Conservation (phyloP, 2,797 vertebrate genomes). For the Phalloptychus januarius region DNA sequence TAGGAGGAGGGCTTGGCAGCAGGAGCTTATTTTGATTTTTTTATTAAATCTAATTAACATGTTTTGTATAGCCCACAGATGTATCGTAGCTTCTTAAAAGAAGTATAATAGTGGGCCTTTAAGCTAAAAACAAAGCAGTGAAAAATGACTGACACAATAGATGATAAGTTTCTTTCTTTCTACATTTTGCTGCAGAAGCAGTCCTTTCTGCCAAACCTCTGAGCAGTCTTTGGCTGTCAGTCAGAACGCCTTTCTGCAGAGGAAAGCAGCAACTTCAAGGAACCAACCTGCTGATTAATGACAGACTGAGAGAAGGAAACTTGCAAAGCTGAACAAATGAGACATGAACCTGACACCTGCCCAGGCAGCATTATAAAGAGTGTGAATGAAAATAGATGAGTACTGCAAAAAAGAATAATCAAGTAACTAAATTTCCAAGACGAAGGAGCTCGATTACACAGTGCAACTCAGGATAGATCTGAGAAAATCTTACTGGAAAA, state of each 20-base stretch:
- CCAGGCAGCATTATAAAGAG: constrained; percentile 2
- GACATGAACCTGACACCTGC: constrained; percentile 15
- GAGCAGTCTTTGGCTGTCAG: constrained; percentile 13
- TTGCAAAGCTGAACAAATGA: not conserved
- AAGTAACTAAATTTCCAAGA: not conserved
- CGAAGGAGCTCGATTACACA: not conserved
- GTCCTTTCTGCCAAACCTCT: not conserved
- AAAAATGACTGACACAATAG: constrained; percentile 4
- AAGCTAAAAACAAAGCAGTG: not conserved
- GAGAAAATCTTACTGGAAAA: constrained; percentile 3
- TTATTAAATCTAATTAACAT: too few species aligned
- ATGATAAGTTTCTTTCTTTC: not conserved
- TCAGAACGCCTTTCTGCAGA: not conserved
- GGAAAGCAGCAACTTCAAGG: constrained; percentile 11
- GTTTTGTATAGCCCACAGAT: too few species aligned
- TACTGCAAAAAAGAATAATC: not conserved
- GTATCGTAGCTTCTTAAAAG: too few species aligned
- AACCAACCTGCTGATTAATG: constrained; percentile 13
- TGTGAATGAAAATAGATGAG: constrained; percentile 13
- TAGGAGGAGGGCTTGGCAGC: too few species aligned
- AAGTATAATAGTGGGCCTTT: too few species aligned
- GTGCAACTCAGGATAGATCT: not conserved
- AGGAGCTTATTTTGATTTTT: too few species aligned
- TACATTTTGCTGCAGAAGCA: constrained; percentile 2
- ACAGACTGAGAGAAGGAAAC: not conserved